Evolutionary conservation across 2,113 vertebrate species (phyloP).

Genomic region (Triplophysa siluroides): DNA sequence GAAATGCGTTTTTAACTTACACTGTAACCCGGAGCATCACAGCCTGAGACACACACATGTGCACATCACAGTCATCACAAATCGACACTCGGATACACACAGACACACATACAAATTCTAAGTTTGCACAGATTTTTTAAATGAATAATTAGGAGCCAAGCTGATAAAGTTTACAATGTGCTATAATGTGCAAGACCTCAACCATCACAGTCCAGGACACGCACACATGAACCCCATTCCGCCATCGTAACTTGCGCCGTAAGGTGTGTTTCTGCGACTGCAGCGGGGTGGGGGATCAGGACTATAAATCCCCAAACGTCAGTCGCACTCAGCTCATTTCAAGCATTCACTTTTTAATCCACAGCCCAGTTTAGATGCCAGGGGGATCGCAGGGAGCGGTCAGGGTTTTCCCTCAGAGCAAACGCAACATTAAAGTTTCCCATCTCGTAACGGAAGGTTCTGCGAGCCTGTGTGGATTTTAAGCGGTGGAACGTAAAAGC

Average conservation of each 20-base stretch:
- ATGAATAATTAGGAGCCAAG: no score
- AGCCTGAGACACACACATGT: background rate
- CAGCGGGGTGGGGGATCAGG: conserved; percentile 39
- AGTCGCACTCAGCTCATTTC: conserved; percentile 32
- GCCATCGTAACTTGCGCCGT: conserved; percentile 31
- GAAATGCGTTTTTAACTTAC: background rate
- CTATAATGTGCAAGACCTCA: background rate
- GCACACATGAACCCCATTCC: background rate
- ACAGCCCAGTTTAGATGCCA: conserved; percentile 34
- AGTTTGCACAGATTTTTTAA: no score
- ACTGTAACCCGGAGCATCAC: conserved; percentile 5
- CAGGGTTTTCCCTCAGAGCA: conserved; percentile 18
- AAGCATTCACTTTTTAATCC: conserved; percentile 24
- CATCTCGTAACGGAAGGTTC: conserved; percentile 8
- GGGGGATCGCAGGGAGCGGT: background rate
- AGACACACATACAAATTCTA: no score
- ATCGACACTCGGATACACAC: background rate
- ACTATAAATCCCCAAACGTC: conserved; percentile 40
- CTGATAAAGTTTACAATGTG: no score
- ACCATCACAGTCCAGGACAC: background rate
- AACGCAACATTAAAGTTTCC: conserved; percentile 24
- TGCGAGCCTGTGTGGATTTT: background rate
- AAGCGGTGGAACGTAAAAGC: background rate
- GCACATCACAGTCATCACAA: background rate
- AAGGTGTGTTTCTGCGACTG: conserved; percentile 44